These are phyloP conservation scores for Zygothrica quintamaculata DNA, from an alignment of 2,888 invertebrate genomes.

Conservation along the genomic window DNA sequence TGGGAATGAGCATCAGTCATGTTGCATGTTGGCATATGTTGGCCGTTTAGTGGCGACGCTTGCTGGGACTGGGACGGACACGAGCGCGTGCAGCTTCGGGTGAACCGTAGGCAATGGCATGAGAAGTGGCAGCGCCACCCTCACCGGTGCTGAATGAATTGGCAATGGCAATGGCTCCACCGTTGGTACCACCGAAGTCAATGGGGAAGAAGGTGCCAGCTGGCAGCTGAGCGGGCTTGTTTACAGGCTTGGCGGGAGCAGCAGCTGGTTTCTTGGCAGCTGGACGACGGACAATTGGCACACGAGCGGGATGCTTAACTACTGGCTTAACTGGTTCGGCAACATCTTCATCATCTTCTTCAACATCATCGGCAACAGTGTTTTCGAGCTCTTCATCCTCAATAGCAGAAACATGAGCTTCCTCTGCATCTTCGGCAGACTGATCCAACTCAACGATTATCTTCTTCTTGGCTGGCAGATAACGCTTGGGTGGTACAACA, in stretches of 20 bases:
- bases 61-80: constrained; percentile 75
- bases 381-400: constrained; percentile 73
- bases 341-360: constrained; percentile 70
- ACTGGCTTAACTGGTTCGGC: constrained; percentile 64
- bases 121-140: constrained; percentile 84
- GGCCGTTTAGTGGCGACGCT: constrained; percentile 67
- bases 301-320: constrained; percentile 69
- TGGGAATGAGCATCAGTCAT: constrained; percentile 49
- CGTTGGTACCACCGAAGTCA: constrained; percentile 83
- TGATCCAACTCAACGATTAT: constrained; percentile 82
- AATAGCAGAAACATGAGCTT: constrained; percentile 58
- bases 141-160: constrained; percentile 85
- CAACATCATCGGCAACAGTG: constrained; percentile 70
- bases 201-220: constrained; percentile 84
- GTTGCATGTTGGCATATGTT: constrained; percentile 13
- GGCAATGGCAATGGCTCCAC: constrained; percentile 85
- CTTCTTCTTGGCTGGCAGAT: constrained; percentile 82
- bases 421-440: constrained; percentile 70
- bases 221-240: constrained; percentile 76
- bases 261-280: constrained; percentile 62
- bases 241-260: constrained; percentile 57
- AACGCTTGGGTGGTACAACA: constrained; percentile 75
- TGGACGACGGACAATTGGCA: constrained; percentile 82
- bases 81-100: constrained; percentile 81
- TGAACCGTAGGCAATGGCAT: constrained; percentile 84